phyloP scores from a whole-genome alignment of 2,797 vertebrate genomes.

The Remorina albescens region DNA sequence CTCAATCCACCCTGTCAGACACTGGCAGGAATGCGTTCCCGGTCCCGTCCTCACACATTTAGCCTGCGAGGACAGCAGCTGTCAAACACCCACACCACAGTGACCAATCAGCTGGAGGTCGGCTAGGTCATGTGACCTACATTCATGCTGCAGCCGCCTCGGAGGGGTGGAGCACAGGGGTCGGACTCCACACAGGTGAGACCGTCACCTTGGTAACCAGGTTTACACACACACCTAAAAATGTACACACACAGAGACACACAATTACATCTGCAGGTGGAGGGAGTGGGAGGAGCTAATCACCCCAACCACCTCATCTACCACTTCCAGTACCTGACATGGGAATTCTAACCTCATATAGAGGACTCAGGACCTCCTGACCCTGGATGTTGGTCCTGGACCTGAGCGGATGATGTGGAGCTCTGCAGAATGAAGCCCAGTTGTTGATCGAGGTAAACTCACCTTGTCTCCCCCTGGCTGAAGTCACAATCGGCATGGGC shows the following conservation, averaged over 20 bases:
- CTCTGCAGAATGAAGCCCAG: neutral
- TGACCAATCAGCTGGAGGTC: neutral
- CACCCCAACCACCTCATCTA: too few species aligned
- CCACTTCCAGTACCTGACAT: too few species aligned
- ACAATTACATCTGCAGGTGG: too few species aligned
- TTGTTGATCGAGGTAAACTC: slow-evolving; percentile 10
- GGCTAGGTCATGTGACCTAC: slow-evolving; percentile 67
- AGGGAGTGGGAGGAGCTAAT: too few species aligned
- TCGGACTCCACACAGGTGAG: slow-evolving; percentile 86
- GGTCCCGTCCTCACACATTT: slow-evolving; percentile 86
- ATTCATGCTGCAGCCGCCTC: slow-evolving; percentile 86
- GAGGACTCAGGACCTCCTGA: too few species aligned
- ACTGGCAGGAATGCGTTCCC: slow-evolving; percentile 84
- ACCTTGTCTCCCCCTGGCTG: slow-evolving; percentile 81
- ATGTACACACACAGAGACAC: neutral
- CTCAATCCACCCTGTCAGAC: slow-evolving; percentile 90
- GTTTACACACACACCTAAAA: slow-evolving; percentile 91
- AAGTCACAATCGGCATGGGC: slow-evolving; percentile 89
- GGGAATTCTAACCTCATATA: too few species aligned
- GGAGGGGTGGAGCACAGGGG: slow-evolving; percentile 81
- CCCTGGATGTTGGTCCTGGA: too few species aligned
- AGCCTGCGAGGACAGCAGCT: slow-evolving; percentile 80
- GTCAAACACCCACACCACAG: neutral
- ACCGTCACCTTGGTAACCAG: slow-evolving; percentile 92
- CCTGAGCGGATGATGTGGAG: too few species aligned